These are phyloP conservation scores for Cataglyphis albicans DNA, from an alignment of 2,888 invertebrate species.

Conservation along the genomic window DNA sequence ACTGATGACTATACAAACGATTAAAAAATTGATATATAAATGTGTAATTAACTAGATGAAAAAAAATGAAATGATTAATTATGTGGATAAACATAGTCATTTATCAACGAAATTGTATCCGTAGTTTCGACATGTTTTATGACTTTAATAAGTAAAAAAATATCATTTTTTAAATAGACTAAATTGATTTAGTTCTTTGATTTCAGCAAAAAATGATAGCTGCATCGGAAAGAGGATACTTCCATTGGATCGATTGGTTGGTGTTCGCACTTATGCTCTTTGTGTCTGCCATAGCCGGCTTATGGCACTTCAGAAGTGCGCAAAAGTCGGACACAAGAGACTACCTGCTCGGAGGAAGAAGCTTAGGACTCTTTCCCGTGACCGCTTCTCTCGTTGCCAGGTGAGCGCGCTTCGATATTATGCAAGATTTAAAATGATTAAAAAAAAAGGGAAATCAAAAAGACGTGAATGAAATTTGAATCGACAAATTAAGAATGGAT, in stretches of 20 bases:
- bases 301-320: slow-evolving; percentile 88
- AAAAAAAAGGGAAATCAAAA: background rate
- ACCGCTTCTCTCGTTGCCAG: slow-evolving; percentile 95
- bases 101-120: background rate
- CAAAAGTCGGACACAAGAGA: slow-evolving; percentile 89
- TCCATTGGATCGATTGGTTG: slow-evolving; percentile 88
- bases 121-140: background rate
- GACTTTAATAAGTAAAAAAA: background rate
- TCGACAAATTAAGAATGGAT: background rate
- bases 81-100: background rate
- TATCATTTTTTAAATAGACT: background rate
- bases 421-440: slow-evolving; percentile 31
- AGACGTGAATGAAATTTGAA: background rate
- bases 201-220: slow-evolving; percentile 61
- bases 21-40: background rate
- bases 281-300: slow-evolving; percentile 92
- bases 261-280: slow-evolving; percentile 91
- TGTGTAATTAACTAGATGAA: background rate
- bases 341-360: slow-evolving; percentile 92
- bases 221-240: slow-evolving; percentile 79
- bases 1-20: background rate
- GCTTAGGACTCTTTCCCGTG: slow-evolving; percentile 93
- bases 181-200: slow-evolving; percentile 9
- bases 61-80: background rate
- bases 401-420: slow-evolving; percentile 84